A percentile compares a stretch with the other conserved stretches of the same genome.
Conservation (phyloP, 2,113 vertebrate species). For the Oncorhynchus gorbuscha region DNA sequence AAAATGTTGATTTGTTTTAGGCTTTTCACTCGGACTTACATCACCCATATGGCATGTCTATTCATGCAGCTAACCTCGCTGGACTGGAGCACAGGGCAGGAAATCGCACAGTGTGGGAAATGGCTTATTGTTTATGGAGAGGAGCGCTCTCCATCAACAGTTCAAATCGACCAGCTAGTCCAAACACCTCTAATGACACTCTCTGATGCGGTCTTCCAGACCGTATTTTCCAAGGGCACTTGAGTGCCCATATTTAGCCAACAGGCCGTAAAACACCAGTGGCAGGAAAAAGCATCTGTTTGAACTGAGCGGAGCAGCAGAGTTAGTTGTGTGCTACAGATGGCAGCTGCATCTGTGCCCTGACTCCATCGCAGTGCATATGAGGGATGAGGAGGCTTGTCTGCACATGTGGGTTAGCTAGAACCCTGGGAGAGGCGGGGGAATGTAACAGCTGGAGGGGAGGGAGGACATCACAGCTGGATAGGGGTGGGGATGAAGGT, state of each 20-base stretch:
- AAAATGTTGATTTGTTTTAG: slow-evolving; percentile 28
- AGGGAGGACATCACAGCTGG: not conserved
- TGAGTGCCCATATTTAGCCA: slow-evolving; percentile 26
- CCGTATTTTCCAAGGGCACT: slow-evolving; percentile 26
- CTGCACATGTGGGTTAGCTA: not conserved
- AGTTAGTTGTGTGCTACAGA: not conserved
- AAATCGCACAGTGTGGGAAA: slow-evolving; percentile 16
- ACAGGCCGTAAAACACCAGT: slow-evolving; percentile 39
- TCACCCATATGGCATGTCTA: slow-evolving; percentile 40
- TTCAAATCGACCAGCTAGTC: not conserved
- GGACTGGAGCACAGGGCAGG: slow-evolving; percentile 27
- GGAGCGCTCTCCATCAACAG: not conserved
- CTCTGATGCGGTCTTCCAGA: slow-evolving; percentile 14
- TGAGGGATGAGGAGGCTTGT: slow-evolving; percentile 3
- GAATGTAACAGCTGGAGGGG: not conserved
- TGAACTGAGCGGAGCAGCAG: slow-evolving; percentile 2
- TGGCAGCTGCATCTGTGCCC: slow-evolving; percentile 4
- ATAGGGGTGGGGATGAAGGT: not conserved
- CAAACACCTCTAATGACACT: slow-evolving; percentile 31
- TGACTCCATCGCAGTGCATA: not conserved
- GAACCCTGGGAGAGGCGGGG: not conserved
- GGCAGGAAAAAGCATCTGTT: slow-evolving; percentile 29
- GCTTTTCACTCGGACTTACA: slow-evolving; percentile 19
- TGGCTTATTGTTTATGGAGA: slow-evolving; percentile 43
- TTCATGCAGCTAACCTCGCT: slow-evolving; percentile 34